Evolutionary conservation across 1,140 invertebrate species (phyloP).

Genomic region (Megalonaias nervosa): DNA sequence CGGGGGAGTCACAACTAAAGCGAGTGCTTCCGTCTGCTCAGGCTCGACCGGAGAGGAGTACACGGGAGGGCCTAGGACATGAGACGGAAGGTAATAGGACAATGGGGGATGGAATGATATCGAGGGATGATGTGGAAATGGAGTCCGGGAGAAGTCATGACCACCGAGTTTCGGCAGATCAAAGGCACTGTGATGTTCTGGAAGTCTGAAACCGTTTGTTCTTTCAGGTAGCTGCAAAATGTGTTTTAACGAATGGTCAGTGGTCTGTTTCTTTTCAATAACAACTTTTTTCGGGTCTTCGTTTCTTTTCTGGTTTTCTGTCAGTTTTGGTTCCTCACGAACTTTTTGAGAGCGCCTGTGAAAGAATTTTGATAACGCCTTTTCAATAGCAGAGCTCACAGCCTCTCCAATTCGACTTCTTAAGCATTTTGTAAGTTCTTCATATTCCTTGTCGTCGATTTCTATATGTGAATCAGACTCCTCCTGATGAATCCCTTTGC

Average conservation of each 20-base stretch:
- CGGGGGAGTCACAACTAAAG: conserved; percentile 91
- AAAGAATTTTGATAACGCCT: conserved; percentile 68
- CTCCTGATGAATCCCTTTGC: conserved; percentile 19
- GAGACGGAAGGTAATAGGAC: conserved; percentile 58
- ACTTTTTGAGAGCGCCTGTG: conserved; percentile 22
- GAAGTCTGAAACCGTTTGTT: conserved; percentile 25
- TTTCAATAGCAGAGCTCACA: conserved; percentile 69
- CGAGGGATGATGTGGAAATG: conserved; percentile 46
- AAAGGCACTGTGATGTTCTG: conserved; percentile 62
- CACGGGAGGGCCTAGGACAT: conserved; percentile 78
- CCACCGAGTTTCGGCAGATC: conserved; percentile 45
- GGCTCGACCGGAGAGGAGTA: conserved; percentile 77
- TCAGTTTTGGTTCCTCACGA: conserved; percentile 17
- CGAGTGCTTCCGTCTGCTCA: conserved; percentile 93
- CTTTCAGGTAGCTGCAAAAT: conserved; percentile 31
- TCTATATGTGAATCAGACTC: conserved; percentile 34
- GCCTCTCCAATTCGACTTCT: conserved; percentile 91
- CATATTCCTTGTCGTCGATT: conserved; percentile 78
- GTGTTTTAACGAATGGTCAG: conserved; percentile 33
- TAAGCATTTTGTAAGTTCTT: conserved; percentile 80
- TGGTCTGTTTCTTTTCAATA: conserved; percentile 34
- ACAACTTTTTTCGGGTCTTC: conserved; percentile 23
- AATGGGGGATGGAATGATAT: conserved; percentile 56
- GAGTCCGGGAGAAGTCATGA: conserved; percentile 40
- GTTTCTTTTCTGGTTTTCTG: conserved; percentile 36